Conservation (phyloP, 2,797 vertebrate species). For the Sebastes elongatus region DNA sequence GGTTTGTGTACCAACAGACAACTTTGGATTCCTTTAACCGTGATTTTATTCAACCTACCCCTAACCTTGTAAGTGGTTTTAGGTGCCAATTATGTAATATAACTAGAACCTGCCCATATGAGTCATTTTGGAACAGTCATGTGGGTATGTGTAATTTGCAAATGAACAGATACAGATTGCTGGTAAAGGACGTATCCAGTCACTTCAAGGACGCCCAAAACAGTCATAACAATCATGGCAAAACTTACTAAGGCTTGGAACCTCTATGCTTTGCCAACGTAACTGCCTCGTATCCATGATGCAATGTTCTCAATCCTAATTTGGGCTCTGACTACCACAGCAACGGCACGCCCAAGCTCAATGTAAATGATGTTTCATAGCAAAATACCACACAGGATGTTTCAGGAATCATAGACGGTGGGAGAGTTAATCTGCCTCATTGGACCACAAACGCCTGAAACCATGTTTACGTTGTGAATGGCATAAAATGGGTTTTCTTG, state of each 20-base stretch:
- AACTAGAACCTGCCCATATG: background rate
- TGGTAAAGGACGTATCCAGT: background rate
- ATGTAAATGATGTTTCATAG: background rate
- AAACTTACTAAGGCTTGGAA: background rate
- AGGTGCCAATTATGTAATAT: background rate
- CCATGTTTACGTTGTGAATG: background rate
- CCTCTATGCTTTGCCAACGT: background rate
- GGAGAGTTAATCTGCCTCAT: background rate
- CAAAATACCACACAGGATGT: background rate
- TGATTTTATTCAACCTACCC: too few species aligned
- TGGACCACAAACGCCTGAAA: background rate
- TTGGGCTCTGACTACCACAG: background rate
- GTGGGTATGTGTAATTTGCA: background rate
- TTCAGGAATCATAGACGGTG: background rate
- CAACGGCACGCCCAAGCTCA: background rate
- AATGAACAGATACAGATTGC: background rate
- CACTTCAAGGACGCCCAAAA: background rate
- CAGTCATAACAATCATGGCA: background rate
- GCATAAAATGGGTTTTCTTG: background rate
- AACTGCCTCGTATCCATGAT: background rate
- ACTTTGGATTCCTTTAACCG: background rate
- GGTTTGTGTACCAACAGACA: background rate
- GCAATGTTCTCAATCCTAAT: background rate
- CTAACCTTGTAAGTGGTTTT: background rate
- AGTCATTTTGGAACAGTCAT: conserved; percentile 12